Percentiles rank a stretch among this genome's conserved stretches.
Evolutionary conservation across 2,888 invertebrate genomes (phyloP).

Genomic region (Yponomeuta plumbellus): DNA sequence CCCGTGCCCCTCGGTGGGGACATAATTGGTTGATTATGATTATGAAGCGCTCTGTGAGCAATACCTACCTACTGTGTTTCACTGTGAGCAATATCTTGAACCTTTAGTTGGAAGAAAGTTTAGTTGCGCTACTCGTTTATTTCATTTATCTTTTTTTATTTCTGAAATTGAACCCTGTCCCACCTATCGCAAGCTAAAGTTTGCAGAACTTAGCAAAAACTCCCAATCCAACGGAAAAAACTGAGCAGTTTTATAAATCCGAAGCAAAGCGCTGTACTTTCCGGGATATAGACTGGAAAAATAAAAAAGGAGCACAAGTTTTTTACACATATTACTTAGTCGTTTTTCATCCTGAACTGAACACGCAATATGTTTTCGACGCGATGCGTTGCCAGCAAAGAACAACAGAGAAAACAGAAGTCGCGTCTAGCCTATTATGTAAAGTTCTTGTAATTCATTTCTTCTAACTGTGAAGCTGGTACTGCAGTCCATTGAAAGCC

Average conservation of each 20-base stretch:
- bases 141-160: too few species aligned
- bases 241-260: not conserved
- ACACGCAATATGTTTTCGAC: conserved; percentile 44
- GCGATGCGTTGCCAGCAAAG: conserved; percentile 17
- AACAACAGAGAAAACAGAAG: not conserved
- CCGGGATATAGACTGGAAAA: not conserved
- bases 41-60: too few species aligned
- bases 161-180: not conserved
- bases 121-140: too few species aligned
- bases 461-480: too few species aligned
- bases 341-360: conserved; percentile 26
- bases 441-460: not conserved
- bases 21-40: too few species aligned
- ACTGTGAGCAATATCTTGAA: too few species aligned
- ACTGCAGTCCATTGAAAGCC: too few species aligned
- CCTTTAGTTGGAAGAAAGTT: too few species aligned
- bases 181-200: not conserved
- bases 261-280: conserved; percentile 1
- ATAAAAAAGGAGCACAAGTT: not conserved
- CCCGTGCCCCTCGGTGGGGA: too few species aligned
- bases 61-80: too few species aligned
- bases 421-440: not conserved
- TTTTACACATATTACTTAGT: not conserved
- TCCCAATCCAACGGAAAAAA: not conserved
- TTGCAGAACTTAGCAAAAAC: not conserved